A percentile compares a stretch with the other conserved stretches of the same genome.
Evolutionary conservation across 2,888 invertebrate species (phyloP).

Genomic region (Cylloceria caligata): DNA sequence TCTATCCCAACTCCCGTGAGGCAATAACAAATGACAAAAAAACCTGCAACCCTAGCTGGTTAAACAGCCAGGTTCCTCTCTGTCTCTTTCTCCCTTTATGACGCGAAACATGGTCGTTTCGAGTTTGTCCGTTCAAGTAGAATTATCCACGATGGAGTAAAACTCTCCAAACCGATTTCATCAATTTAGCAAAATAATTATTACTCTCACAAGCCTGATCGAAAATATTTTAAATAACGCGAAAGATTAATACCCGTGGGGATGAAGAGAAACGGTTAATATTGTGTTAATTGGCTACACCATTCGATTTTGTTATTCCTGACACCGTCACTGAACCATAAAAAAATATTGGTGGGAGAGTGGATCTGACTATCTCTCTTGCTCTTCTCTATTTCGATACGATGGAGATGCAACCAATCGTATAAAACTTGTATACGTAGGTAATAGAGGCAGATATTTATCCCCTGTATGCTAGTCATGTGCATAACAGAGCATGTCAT

Average conservation of each 20-base stretch:
- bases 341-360: no score
- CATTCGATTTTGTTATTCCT: no score
- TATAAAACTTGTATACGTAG: background rate
- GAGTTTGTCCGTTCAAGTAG: background rate
- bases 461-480: background rate
- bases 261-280: background rate
- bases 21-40: slow-evolving; percentile 40
- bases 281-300: background rate
- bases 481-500: slow-evolving; percentile 1
- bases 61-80: no score
- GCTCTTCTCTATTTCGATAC: background rate
- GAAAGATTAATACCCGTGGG: no score
- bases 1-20: slow-evolving; percentile 33
- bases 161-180: background rate
- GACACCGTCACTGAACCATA: no score
- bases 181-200: background rate
- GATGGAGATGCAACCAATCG: background rate
- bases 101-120: slow-evolving; percentile 36
- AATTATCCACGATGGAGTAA: no score
- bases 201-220: background rate
- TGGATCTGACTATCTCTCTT: background rate
- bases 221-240: background rate
- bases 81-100: background rate
- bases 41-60: slow-evolving; percentile 39
- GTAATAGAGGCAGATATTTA: slow-evolving; percentile 4